Evolutionary conservation across 2,888 invertebrate genomes (phyloP).

Genomic region (Amblyjoppa proteus): DNA sequence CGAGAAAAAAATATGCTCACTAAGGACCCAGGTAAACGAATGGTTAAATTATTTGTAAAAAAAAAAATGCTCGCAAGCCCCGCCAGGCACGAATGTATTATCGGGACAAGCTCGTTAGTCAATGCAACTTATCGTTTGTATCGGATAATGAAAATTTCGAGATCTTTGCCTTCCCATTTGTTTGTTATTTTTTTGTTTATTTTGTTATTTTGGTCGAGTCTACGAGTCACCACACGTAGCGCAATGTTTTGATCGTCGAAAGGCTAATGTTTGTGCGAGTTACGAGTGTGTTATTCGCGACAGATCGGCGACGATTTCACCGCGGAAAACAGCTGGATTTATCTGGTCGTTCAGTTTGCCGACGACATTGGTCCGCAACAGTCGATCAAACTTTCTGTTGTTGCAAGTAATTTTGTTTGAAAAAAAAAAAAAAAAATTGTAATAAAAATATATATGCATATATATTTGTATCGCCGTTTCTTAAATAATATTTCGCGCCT

Average conservation of each 20-base stretch:
- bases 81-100: neutral
- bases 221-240: neutral
- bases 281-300: neutral
- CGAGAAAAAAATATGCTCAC: constrained; percentile 75
- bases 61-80: neutral
- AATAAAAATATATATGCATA: too few species aligned
- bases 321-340: constrained; percentile 74
- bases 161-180: constrained; percentile 22
- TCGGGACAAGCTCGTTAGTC: neutral
- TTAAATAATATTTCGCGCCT: neutral
- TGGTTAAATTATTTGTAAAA: neutral
- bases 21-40: constrained; percentile 77
- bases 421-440: too few species aligned
- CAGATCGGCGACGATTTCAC: neutral
- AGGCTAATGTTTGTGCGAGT: too few species aligned
- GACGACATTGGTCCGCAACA: constrained; percentile 64
- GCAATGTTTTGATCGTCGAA: neutral
- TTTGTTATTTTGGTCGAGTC: constrained; percentile 38
- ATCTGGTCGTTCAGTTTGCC: constrained; percentile 72
- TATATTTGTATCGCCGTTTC: neutral
- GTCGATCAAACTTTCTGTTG: constrained; percentile 1
- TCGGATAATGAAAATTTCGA: constrained; percentile 57
- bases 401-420: neutral
- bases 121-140: constrained; percentile 22
- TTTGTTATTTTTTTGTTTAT: neutral